These are phyloP conservation scores for Salvelinus namaycush DNA, from an alignment of 2,113 vertebrate species.

Conservation along the genomic window DNA sequence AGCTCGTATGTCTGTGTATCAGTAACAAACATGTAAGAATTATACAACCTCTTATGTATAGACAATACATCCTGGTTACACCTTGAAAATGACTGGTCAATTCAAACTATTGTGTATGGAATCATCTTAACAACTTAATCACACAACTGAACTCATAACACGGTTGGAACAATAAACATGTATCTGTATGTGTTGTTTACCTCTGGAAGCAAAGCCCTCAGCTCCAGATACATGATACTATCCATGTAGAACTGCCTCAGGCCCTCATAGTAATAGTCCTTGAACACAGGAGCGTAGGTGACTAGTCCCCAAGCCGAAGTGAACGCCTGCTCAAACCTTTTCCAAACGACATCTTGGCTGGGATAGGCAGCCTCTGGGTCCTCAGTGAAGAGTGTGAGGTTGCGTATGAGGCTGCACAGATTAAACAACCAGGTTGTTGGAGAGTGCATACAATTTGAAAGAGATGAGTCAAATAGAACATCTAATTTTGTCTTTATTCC, in stretches of 20 bases:
- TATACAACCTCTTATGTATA: too few relatives aligned
- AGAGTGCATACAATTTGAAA: slow-evolving; percentile 24
- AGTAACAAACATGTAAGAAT: background rate
- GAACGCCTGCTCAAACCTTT: slow-evolving; percentile 79
- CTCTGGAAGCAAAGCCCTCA: slow-evolving; percentile 78
- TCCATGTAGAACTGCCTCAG: slow-evolving; percentile 82
- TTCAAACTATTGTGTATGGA: too few relatives aligned
- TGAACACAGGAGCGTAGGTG: slow-evolving; percentile 86
- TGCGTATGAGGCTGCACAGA: slow-evolving; percentile 75
- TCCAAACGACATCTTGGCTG: slow-evolving; percentile 78
- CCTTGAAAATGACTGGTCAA: too few relatives aligned
- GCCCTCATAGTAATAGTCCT: slow-evolving; percentile 82
- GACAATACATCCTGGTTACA: background rate
- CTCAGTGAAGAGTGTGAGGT: slow-evolving; percentile 82
- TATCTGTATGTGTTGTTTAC: slow-evolving; percentile 51
- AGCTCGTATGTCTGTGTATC: slow-evolving; percentile 83
- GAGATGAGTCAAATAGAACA: background rate
- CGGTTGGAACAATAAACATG: too few relatives aligned
- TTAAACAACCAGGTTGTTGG: slow-evolving; percentile 42
- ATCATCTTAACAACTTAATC: too few relatives aligned
- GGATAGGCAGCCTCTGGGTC: slow-evolving; percentile 78
- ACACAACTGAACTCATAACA: too few relatives aligned
- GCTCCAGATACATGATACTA: slow-evolving; percentile 81
- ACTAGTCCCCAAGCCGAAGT: slow-evolving; percentile 76
- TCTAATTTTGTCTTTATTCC: too few relatives aligned